Evolutionary conservation across 1,140 invertebrate genomes (phyloP).

Genomic region (Aricia agestis): DNA sequence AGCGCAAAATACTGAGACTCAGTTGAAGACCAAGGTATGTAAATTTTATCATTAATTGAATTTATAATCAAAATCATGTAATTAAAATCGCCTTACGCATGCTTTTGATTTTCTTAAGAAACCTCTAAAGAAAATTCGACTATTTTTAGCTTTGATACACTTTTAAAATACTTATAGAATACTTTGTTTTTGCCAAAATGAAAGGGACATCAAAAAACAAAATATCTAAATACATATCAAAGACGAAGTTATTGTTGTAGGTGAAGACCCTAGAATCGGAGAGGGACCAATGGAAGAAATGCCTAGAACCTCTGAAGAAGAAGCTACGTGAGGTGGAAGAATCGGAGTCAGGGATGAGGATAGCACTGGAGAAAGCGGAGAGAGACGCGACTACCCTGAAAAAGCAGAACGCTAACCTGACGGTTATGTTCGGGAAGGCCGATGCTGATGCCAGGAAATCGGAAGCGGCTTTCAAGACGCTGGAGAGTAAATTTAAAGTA

Average conservation of each 20-base stretch:
- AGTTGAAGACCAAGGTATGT: conserved; percentile 51
- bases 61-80: too few species aligned
- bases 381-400: conserved; percentile 69
- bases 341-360: conserved; percentile 69
- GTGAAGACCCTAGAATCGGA: conserved; percentile 58
- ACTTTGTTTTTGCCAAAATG: too few species aligned
- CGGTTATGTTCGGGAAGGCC: conserved; percentile 50
- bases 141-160: too few species aligned
- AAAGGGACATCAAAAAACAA: too few species aligned
- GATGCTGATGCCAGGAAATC: conserved; percentile 72
- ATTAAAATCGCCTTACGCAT: too few species aligned
- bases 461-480: conserved; percentile 66
- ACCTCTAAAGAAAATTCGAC: too few species aligned
- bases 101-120: too few species aligned
- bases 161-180: too few species aligned
- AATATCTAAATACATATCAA: too few species aligned
- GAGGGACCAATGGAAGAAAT: conserved; percentile 58
- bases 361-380: conserved; percentile 71
- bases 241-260: conserved; percentile 33
- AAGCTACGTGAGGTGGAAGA: conserved; percentile 75
- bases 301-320: conserved; percentile 60
- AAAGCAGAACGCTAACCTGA: conserved; percentile 60
- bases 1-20: conserved; percentile 46
- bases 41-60: not conserved
- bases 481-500: conserved; percentile 71